These are phyloP conservation scores for Adoxophyes honmai DNA, from an alignment of 1,140 invertebrate species.

Conservation along the genomic window DNA sequence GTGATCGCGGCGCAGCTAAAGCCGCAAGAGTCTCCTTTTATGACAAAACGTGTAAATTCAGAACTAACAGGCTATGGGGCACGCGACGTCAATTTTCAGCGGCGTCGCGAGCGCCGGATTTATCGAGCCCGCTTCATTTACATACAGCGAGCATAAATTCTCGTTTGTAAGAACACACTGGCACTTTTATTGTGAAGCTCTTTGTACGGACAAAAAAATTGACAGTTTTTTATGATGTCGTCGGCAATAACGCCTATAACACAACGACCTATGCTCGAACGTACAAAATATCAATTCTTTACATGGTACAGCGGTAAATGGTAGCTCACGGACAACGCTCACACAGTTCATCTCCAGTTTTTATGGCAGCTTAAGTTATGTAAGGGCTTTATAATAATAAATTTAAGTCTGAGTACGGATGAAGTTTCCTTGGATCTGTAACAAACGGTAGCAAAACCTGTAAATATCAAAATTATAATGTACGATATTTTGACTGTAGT, in stretches of 20 bases:
- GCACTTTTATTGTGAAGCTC: slow-evolving; percentile 72
- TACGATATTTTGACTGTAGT: too few relatives aligned
- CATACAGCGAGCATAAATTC: slow-evolving; percentile 72
- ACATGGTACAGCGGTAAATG: slow-evolving; percentile 43
- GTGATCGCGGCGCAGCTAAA: too few relatives aligned
- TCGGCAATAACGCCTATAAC: slow-evolving; percentile 47
- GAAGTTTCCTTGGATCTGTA: too few relatives aligned
- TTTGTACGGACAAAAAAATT: slow-evolving; percentile 65
- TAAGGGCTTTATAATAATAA: too few relatives aligned
- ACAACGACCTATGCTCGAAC: slow-evolving; percentile 48
- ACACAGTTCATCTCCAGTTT: not conserved
- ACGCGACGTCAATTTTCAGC: slow-evolving; percentile 17
- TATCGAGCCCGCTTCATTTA: slow-evolving; percentile 46
- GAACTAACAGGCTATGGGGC: slow-evolving; percentile 3
- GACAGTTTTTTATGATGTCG: slow-evolving; percentile 58
- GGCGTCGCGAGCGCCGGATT: not conserved
- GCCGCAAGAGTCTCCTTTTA: not conserved
- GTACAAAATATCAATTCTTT: slow-evolving; percentile 68
- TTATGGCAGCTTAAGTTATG: too few relatives aligned
- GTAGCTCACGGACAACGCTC: slow-evolving; percentile 45
- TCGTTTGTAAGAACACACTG: slow-evolving; percentile 73
- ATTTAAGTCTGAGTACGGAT: too few relatives aligned
- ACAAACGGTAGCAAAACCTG: too few relatives aligned
- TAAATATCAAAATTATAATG: too few relatives aligned
- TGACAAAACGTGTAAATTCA: not conserved